phyloP scores from a whole-genome alignment of 2,797 vertebrate genomes.

The Leptoclinus maculatus region DNA sequence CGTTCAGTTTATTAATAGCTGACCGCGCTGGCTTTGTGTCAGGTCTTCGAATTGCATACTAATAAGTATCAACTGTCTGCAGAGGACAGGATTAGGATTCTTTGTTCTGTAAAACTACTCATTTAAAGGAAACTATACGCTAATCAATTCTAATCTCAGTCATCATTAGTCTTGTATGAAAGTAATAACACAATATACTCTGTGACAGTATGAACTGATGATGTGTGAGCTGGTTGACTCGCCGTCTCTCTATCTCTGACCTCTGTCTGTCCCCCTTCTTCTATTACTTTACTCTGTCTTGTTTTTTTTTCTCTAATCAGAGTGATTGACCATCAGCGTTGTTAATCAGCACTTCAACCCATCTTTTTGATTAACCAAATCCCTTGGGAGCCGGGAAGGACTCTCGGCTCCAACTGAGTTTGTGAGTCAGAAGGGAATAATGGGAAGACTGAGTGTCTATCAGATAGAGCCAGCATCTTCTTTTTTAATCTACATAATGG shows the following conservation, averaged over 20 bases:
- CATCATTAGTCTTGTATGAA: neutral
- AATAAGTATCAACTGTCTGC: neutral
- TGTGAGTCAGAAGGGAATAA: conserved; percentile 6
- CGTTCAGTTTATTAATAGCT: neutral
- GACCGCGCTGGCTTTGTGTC: conserved; percentile 7
- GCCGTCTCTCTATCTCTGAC: neutral
- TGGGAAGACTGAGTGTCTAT: conserved; percentile 28
- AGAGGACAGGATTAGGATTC: neutral
- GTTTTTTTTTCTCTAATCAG: conserved; percentile 73
- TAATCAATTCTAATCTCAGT: neutral
- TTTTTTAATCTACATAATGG: conserved; percentile 75
- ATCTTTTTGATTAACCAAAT: conserved; percentile 66
- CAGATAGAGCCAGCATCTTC: conserved; percentile 36
- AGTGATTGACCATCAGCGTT: conserved; percentile 42
- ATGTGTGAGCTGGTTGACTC: neutral
- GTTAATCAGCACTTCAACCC: conserved; percentile 62
- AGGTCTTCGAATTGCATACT: conserved; percentile 9
- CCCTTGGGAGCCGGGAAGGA: conserved; percentile 32
- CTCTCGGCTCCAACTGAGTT: conserved; percentile 33
- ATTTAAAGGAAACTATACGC: neutral
- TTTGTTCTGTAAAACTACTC: neutral
- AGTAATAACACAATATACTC: neutral
- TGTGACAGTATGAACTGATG: neutral
- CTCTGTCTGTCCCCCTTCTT: neutral
- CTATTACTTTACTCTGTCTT: conserved; percentile 8